Evolutionary conservation across 2,888 invertebrate species (phyloP), one percentile per base, ranked within the genome.

Genomic region (Oxytorus armatus): DNA sequence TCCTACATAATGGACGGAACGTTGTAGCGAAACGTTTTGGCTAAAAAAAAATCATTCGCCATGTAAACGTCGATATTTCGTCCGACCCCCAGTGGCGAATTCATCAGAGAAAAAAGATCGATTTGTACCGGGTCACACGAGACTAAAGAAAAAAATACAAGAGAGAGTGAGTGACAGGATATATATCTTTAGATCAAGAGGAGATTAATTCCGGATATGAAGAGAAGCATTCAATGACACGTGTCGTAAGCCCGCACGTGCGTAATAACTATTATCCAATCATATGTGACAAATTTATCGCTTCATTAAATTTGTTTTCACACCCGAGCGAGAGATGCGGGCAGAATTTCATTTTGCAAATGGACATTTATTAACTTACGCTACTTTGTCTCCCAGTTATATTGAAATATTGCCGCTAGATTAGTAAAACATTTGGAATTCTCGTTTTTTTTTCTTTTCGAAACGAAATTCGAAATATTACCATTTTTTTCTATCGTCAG

Each of bases 81-180:
- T 61, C n/a, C 23, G 18, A 21, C 49, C 49, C 53, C 10, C 14
- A 49, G n/a, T 25, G 16, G 36, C 36, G 23, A 47, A 23, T 47
- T 29, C 44, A 23, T 59, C 59, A 47, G n/a, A 23, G 29, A 55
- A 18, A 8, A 66, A 57, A 51, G 44, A 66, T 72, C 65, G 72
- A 65, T 72, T n/a, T 36, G 49, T 36, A 21, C 39, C 49, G 44
- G 44, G 21, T 65, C 21, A 65, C 23, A 14, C 44, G 55, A 55
- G 42, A 21, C 36, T 29, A 16, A 65, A 63, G 53, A 55, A 23
- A 65, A 59, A 33, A 39, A 55, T 23, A 23, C 39, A 23, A 29
- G 11, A 29, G 21, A 5, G 25, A 10, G 51, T 8, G 1, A 61
- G n/a, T n/a, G n/a, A n/a, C n/a, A n/a, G n/a, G 23, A 47, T 11